A percentile compares a stretch with the other conserved stretches of the same genome.
Evolutionary conservation across 2,797 vertebrate species (phyloP).

Genomic region (Yasuhikotakia modesta): DNA sequence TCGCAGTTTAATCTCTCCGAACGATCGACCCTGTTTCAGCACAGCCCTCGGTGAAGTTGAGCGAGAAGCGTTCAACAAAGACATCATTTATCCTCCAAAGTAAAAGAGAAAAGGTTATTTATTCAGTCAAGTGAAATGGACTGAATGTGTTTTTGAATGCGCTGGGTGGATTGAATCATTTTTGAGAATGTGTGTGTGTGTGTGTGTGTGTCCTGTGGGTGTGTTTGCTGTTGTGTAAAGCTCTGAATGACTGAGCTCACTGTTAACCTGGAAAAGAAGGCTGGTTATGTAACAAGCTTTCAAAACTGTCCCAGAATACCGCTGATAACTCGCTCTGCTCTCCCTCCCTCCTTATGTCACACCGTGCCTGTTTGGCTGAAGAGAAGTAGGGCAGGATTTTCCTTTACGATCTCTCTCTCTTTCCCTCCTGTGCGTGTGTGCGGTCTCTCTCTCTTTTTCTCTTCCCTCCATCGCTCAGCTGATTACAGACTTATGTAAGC

Average conservation of each 20-base stretch:
- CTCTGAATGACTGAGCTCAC: conserved; percentile 54
- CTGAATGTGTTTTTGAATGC: not conserved
- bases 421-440: conserved; percentile 67
- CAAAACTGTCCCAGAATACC: conserved; percentile 66
- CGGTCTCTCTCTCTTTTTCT: conserved; percentile 44
- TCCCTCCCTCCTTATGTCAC: conserved; percentile 57
- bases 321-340: conserved; percentile 59
- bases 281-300: conserved; percentile 73
- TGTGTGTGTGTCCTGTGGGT: conserved; percentile 21
- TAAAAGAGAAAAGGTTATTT: no score
- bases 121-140: not conserved
- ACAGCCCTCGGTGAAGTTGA: conserved; percentile 30
- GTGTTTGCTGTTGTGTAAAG: conserved; percentile 42
- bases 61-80: conserved; percentile 15
- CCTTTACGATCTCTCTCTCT: conserved; percentile 56
- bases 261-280: conserved; percentile 69
- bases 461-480: conserved; percentile 77
- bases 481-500: conserved; percentile 81
- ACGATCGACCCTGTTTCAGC: conserved; percentile 31
- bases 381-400: conserved; percentile 78
- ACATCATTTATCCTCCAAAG: not conserved
- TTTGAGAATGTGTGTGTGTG: not conserved
- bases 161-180: conserved; percentile 2
- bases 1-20: conserved; percentile 62
- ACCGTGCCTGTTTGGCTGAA: conserved; percentile 69